Evolutionary conservation across 2,888 invertebrate genomes (phyloP).

Genomic region (Macaria notata): DNA sequence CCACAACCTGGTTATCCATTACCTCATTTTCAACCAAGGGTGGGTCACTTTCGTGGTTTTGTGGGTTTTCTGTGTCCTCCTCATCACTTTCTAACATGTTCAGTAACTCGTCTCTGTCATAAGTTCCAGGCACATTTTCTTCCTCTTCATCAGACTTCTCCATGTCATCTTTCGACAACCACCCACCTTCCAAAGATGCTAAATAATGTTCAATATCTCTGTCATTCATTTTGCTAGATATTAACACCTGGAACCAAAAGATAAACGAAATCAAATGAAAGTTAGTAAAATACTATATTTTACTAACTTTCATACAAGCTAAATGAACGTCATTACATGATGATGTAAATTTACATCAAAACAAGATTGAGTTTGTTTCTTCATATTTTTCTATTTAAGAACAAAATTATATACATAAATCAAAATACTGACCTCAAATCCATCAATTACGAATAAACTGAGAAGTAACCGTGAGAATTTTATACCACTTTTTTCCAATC

Average conservation of each 20-base stretch:
- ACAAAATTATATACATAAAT: conserved; percentile 17
- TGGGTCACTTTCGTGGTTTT: no score
- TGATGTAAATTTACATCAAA: conserved; percentile 13
- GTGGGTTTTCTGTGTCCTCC: no score
- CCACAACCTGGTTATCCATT: no score
- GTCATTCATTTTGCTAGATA: conserved; percentile 13
- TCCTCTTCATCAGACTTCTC: no score
- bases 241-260: conserved; percentile 13
- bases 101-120: no score
- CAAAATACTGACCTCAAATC: conserved; percentile 16
- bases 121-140: no score
- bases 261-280: conserved; percentile 13
- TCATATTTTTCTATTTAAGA: conserved; percentile 15
- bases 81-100: no score
- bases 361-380: conserved; percentile 8
- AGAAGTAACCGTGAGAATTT: no score
- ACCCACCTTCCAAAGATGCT: conserved; percentile 14
- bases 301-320: conserved; percentile 13
- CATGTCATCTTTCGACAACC: conserved; percentile 13
- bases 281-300: conserved; percentile 11
- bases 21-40: no score
- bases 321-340: conserved; percentile 14
- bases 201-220: conserved; percentile 14
- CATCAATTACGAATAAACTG: no score
- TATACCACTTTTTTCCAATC: no score